Percentiles rank a stretch among this genome's conserved stretches.
Evolutionary conservation across 1,140 invertebrate genomes (phyloP).

Genomic region (Drosophila seguyi): DNA sequence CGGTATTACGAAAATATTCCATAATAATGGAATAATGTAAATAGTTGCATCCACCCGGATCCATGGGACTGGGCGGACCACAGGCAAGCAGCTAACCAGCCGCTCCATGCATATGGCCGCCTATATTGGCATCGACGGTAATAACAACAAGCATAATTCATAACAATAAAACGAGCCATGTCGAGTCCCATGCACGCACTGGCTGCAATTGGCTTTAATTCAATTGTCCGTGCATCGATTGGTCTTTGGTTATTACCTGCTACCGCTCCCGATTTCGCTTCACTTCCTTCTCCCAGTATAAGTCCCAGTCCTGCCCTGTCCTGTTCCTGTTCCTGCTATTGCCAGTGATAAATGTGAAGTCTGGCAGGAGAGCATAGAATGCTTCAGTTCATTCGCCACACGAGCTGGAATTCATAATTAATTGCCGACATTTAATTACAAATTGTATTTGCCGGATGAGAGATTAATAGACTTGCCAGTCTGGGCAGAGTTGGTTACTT

Average conservation of each 20-base stretch:
- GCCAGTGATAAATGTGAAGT: conserved; percentile 37
- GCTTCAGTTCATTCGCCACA: conserved; percentile 21
- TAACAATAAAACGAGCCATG: conserved; percentile 35
- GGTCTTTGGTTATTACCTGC: conserved; percentile 37
- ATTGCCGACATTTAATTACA: conserved; percentile 47
- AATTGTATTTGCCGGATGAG: conserved; percentile 31
- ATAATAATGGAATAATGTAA: conserved; percentile 72
- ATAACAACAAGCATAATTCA: conserved; percentile 41
- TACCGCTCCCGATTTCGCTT: conserved; percentile 3
- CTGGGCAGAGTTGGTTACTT: conserved; percentile 13
- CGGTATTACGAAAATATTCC: conserved; percentile 58
- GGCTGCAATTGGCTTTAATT: conserved; percentile 50
- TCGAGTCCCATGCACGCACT: conserved; percentile 12
- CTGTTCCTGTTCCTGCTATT: not conserved
- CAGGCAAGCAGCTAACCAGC: conserved; percentile 21
- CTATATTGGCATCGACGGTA: conserved; percentile 20
- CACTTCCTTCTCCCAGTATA: not conserved
- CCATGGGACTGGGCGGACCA: conserved; percentile 11
- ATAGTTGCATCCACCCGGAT: conserved; percentile 46
- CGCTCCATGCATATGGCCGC: conserved; percentile 10
- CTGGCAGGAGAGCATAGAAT: not conserved
- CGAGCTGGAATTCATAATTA: conserved; percentile 64
- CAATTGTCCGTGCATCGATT: conserved; percentile 50
- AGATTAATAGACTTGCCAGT: conserved; percentile 29
- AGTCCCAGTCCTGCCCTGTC: not conserved